Conservation (phyloP, 2,888 invertebrate genomes). For the Laspeyria flexula region DNA sequence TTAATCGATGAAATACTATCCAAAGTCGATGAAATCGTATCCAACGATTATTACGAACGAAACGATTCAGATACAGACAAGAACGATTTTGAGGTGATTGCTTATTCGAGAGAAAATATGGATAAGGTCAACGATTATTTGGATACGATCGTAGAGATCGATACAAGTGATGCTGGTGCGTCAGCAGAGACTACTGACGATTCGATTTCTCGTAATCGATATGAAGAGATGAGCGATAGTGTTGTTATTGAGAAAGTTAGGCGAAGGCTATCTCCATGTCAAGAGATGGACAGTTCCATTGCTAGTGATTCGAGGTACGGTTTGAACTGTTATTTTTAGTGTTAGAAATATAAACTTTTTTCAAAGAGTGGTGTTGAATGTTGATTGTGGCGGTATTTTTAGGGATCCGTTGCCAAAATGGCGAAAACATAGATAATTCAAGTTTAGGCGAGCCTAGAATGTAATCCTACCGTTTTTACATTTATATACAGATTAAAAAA, state of each 20-base stretch:
- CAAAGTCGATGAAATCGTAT: conserved; percentile 58
- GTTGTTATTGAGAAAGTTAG: conserved; percentile 39
- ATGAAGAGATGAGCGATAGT: conserved; percentile 52
- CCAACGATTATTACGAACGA: conserved; percentile 13
- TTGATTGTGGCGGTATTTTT: too few relatives aligned
- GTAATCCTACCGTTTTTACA: too few relatives aligned
- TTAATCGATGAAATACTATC: conserved; percentile 63
- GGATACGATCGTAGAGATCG: conserved; percentile 67
- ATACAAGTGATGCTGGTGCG: conserved; percentile 45
- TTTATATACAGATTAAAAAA: too few relatives aligned
- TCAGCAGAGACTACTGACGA: conserved; percentile 46
- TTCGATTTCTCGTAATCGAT: conserved; percentile 48
- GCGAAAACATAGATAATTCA: too few relatives aligned
- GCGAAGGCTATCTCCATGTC: conserved; percentile 2
- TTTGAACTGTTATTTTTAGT: conserved; percentile 1
- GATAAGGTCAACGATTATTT: conserved; percentile 57
- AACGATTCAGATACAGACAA: conserved; percentile 46
- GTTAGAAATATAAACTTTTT: too few relatives aligned
- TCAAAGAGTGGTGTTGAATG: too few relatives aligned
- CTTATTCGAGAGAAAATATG: conserved; percentile 44
- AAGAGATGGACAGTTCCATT: conserved; percentile 25
- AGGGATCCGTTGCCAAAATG: too few relatives aligned
- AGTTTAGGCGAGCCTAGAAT: too few relatives aligned
- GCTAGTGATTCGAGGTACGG: conserved; percentile 52
- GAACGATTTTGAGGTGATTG: conserved; percentile 68